Percentiles rank a stretch among this genome's conserved stretches.
phyloP scores from a whole-genome alignment of 2,113 vertebrate genomes.

The Larimichthys polyactis region DNA sequence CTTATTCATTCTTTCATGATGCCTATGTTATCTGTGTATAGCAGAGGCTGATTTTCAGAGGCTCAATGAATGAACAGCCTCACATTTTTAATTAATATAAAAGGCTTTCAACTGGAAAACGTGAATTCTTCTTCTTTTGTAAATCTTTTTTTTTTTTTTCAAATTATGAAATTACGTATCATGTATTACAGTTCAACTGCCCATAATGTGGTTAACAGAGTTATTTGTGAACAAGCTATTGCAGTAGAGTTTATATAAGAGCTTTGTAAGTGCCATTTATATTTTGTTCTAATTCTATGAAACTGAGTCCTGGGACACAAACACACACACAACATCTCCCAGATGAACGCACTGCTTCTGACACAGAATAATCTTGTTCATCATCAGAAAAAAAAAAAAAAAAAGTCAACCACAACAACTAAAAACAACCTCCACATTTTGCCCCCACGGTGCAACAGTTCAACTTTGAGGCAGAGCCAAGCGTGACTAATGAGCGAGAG shows the following conservation, averaged over 20 bases:
- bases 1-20: constrained; percentile 11
- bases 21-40: constrained; percentile 41
- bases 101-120: constrained; percentile 14
- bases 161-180: neutral
- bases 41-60: constrained; percentile 27
- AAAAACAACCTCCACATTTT: constrained; percentile 30
- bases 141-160: neutral
- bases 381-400: constrained; percentile 4
- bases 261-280: neutral
- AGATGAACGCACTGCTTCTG: neutral
- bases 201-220: neutral
- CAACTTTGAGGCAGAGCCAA: constrained; percentile 28
- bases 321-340: neutral
- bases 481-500: constrained; percentile 21
- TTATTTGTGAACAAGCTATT: neutral
- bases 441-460: constrained; percentile 12
- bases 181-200: neutral
- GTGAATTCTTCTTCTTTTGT: neutral
- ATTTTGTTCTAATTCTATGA: constrained; percentile 25
- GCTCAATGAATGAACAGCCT: constrained; percentile 11
- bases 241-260: neutral
- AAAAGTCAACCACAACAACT: constrained; percentile 19
- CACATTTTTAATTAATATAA: neutral
- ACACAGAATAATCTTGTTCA: constrained; percentile 29
- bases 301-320: constrained; percentile 5